Percentiles rank a stretch among this genome's conserved stretches.
phyloP scores from a whole-genome alignment of 2,888 invertebrate genomes.

The Caenorhabditis virilis region DNA sequence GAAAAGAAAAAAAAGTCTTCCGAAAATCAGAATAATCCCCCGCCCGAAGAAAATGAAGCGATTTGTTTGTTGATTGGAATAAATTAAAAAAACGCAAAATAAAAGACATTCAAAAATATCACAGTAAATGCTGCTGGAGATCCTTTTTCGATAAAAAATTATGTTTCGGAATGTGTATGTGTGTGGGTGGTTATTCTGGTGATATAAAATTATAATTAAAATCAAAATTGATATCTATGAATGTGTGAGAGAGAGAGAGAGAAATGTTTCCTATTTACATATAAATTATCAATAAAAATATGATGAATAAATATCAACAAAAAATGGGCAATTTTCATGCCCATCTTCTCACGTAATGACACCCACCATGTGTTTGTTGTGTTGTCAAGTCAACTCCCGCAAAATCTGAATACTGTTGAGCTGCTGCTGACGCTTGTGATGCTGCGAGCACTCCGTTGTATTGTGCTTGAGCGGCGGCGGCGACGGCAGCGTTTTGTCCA shows the following conservation, averaged over 20 bases:
- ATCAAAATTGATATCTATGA: constrained; percentile 2
- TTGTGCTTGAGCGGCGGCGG: constrained; percentile 19
- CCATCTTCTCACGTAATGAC: constrained; percentile 32
- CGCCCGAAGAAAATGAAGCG: no score
- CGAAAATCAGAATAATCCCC: no score
- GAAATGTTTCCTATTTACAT: background rate
- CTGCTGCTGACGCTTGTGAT: constrained; percentile 11
- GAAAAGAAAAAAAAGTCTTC: no score
- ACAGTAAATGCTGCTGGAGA: no score
- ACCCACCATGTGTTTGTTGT: constrained; percentile 42
- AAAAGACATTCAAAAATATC: no score
- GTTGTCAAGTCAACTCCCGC: constrained; percentile 43
- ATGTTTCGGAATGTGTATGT: constrained; percentile 19
- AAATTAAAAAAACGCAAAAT: no score
- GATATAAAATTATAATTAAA: constrained; percentile 3
- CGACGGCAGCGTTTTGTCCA: background rate
- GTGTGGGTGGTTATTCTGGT: background rate
- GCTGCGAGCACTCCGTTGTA: constrained; percentile 17
- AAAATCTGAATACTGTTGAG: constrained; percentile 42
- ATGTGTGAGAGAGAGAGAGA: background rate
- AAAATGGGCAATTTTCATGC: constrained; percentile 27
- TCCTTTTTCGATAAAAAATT: no score
- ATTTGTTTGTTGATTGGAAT: no score
- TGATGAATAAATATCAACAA: background rate
- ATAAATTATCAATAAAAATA: background rate